Conservation (phyloP, 1,140 invertebrate genomes). For the Monochamus saltuarius region DNA sequence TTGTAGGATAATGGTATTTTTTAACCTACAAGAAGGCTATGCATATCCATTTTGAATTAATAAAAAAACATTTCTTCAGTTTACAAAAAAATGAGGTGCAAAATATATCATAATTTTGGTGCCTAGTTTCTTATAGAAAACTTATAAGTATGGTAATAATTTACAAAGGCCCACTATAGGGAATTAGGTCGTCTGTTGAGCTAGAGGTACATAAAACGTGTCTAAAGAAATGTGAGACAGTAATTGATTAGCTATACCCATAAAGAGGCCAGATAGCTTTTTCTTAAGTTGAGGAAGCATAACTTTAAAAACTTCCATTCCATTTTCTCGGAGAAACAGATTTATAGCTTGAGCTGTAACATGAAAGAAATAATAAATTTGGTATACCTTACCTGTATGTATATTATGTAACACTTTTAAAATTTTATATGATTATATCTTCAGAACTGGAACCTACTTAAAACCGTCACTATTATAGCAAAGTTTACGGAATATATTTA, state of each 20-base stretch:
- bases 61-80: too few relatives aligned
- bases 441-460: neutral
- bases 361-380: conserved; percentile 12
- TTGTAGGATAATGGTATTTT: too few relatives aligned
- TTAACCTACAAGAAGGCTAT: too few relatives aligned
- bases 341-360: conserved; percentile 71
- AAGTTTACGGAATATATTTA: neutral
- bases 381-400: neutral
- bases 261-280: conserved; percentile 65
- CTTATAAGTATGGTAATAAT: too few relatives aligned
- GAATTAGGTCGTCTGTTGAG: too few relatives aligned
- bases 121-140: too few relatives aligned
- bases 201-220: conserved; percentile 58
- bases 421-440: neutral
- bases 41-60: too few relatives aligned
- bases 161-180: too few relatives aligned
- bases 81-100: too few relatives aligned
- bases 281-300: conserved; percentile 69
- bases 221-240: conserved; percentile 64
- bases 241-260: conserved; percentile 66
- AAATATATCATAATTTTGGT: too few relatives aligned
- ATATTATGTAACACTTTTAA: neutral
- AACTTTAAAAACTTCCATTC: conserved; percentile 66
- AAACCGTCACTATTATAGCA: too few relatives aligned
- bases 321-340: conserved; percentile 70